Base-by-base conservation (phyloP, 2,113 vertebrate species). In the Siphamia tubifer region DNA sequence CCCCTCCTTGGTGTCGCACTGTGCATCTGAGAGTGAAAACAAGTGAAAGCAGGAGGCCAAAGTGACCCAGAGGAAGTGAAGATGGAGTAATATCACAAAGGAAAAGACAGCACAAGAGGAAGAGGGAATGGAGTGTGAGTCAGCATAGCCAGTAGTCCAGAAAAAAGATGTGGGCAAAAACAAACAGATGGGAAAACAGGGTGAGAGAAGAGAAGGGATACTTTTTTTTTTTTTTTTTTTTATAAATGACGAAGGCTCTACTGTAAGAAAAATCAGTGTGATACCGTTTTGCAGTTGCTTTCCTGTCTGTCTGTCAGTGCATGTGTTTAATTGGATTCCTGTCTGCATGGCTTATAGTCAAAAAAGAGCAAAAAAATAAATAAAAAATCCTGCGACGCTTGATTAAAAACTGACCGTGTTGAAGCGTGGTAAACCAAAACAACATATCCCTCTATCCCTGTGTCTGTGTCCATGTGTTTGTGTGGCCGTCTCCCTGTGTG, bases 391-490 rank as follows among this genome's bases (percentile, higher is more conserved):
- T 2, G 21, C 57, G 44, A 75, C 49, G 57, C 73, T 51, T 39
- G 42, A 71, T 68, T 68, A 45, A 65, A 62, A 58, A 57, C 53
- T 68, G 64, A 61, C 66, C 57, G 75, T 75, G 74, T 74, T 86
- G 82, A 87, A 87, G 77, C 77, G 36, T 67, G 74, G 76, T 85
- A 34, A 83, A 77, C 69, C 71, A 63, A 71, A 82, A 74, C 64
- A 77, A 82, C 70, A 64, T 58, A 34, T 79, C 78, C 84, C 77
- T 83, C 52, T 86, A 58, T 81, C 84, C 87, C 62, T 72, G 51
- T 87, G 76, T 79, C 58, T 66, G 48, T 72, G 67, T 82, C 63
- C 67, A 9, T 82, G 77, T 86, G 68, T 74, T 30, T 64, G 40
- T 75, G 70, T 84, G 45, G 43, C 43, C 30, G 13, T 74, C 42